Conservation (phyloP, 2,797 vertebrate genomes). For the Peromyscus aztecus region DNA sequence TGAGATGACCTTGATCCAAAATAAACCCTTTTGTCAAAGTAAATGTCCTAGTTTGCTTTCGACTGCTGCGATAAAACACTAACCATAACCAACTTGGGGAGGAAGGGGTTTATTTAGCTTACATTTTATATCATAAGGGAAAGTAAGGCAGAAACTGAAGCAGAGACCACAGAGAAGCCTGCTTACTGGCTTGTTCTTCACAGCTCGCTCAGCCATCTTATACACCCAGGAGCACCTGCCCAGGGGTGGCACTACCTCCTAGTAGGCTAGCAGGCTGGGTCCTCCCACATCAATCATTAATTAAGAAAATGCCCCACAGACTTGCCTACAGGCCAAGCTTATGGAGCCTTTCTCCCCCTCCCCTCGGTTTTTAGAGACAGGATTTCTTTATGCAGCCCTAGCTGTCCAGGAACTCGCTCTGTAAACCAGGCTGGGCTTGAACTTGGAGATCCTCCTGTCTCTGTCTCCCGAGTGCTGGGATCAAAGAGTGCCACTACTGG, state of each 20-base stretch:
- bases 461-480: not conserved
- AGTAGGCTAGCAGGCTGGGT: not conserved
- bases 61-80: no score
- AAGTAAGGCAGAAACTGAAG: not conserved
- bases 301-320: not conserved
- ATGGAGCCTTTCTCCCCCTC: not conserved
- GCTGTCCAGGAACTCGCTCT: not conserved
- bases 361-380: not conserved
- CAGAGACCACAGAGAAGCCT: not conserved
- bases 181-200: not conserved
- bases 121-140: not conserved
- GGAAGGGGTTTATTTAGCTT: not conserved
- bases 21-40: not conserved
- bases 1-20: not conserved
- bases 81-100: not conserved
- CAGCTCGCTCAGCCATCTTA: not conserved
- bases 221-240: not conserved
- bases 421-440: not conserved
- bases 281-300: not conserved
- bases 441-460: not conserved
- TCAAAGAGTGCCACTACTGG: not conserved
- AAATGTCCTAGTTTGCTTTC: not conserved
- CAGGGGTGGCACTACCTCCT: not conserved
- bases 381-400: not conserved
- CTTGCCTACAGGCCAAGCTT: not conserved